Evolutionary conservation across 2,113 vertebrate genomes (phyloP).

Genomic region (Baryphthengus martii): DNA sequence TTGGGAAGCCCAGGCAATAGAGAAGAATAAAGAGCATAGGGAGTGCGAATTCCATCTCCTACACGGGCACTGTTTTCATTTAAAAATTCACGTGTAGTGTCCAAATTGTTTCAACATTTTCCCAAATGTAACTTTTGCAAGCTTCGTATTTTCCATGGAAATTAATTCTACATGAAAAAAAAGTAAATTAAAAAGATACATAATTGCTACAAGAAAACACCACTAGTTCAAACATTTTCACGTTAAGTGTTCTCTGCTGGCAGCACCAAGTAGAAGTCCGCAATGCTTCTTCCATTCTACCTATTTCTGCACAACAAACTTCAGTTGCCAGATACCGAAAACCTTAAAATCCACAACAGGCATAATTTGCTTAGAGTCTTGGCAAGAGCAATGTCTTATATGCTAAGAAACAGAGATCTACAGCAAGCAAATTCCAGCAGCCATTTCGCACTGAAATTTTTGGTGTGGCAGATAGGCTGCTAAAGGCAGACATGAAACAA

Average conservation of each 20-base stretch:
- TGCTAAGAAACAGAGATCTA: not conserved
- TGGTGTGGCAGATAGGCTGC: not conserved
- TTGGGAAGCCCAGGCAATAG: not conserved
- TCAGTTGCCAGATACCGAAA: not conserved
- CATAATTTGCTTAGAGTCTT: not conserved
- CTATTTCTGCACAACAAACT: not conserved
- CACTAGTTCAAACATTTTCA: not conserved
- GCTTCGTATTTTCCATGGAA: not conserved
- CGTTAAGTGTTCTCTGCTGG: not conserved
- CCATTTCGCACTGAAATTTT: not conserved
- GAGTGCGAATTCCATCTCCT: not conserved
- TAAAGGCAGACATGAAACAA: not conserved
- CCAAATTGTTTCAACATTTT: not conserved
- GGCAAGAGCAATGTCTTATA: not conserved
- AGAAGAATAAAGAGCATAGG: no score
- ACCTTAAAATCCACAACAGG: not conserved
- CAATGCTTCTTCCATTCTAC: not conserved
- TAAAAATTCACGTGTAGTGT: not conserved
- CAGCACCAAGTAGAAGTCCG: not conserved
- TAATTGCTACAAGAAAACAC: not conserved
- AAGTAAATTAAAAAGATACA: not conserved
- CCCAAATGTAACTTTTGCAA: not conserved
- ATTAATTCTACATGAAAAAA: not conserved
- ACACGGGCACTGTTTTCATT: not conserved
- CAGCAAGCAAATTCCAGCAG: not conserved